Conservation (phyloP, 2,888 invertebrate species). For the Drosophila neutralis region DNA sequence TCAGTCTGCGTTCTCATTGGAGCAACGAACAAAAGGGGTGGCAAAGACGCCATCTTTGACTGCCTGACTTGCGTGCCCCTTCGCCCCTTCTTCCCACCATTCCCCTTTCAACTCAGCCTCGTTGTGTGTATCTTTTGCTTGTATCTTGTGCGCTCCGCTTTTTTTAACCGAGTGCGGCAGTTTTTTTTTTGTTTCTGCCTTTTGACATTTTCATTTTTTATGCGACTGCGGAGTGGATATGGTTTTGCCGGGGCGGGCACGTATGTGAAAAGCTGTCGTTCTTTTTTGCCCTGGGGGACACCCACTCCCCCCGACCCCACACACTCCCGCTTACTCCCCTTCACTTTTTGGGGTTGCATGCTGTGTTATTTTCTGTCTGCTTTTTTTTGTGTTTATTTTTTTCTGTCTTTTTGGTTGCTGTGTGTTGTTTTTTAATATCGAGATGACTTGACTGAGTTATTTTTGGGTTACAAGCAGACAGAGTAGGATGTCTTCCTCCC, state of each 20-base stretch:
- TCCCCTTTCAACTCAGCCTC: conserved; percentile 25
- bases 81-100: conserved; percentile 8
- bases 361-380: conserved; percentile 27
- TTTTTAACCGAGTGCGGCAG: conserved; percentile 65
- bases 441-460: conserved; percentile 67
- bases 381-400: conserved; percentile 6
- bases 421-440: conserved; percentile 65
- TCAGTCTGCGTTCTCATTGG: conserved; percentile 53
- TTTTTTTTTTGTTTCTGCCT: conserved; percentile 56
- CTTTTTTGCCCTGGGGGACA: conserved; percentile 32
- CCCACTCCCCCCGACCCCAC: background rate
- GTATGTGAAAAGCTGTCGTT: conserved; percentile 58
- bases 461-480: conserved; percentile 43
- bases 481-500: conserved; percentile 34
- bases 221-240: conserved; percentile 40
- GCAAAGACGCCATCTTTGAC: conserved; percentile 66
- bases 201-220: conserved; percentile 80
- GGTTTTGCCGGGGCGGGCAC: conserved; percentile 41
- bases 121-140: conserved; percentile 50
- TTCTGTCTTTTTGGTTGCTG: conserved; percentile 10
- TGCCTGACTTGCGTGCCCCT: conserved; percentile 41
- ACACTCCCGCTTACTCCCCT: background rate
- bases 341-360: conserved; percentile 55
- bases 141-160: conserved; percentile 37
- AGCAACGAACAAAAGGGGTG: conserved; percentile 56